Percentiles rank a stretch among this genome's conserved stretches.
These are phyloP conservation scores for Eupeodes latifasciatus DNA, from an alignment of 2,888 invertebrate genomes.

Conservation along the genomic window DNA sequence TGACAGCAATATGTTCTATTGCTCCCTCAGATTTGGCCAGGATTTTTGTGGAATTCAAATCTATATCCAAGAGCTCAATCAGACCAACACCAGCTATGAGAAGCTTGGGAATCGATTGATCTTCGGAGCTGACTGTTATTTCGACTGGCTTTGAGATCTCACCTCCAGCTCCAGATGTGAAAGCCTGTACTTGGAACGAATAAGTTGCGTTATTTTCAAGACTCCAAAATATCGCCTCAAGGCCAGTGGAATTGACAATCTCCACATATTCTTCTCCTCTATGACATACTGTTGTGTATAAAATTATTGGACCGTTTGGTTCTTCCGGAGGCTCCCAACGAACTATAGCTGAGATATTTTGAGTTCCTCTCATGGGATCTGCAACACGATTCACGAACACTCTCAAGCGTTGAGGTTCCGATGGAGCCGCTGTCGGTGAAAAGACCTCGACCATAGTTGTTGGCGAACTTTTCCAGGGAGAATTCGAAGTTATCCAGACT, in stretches of 20 bases:
- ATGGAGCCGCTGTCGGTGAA: constrained; percentile 93
- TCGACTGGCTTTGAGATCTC: constrained; percentile 88
- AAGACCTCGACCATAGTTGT: constrained; percentile 87
- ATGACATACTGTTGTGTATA: constrained; percentile 89
- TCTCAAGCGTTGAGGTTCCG: constrained; percentile 89
- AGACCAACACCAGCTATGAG: constrained; percentile 90
- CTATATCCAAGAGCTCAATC: constrained; percentile 91
- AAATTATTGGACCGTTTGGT: constrained; percentile 90
- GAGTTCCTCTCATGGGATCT: constrained; percentile 78
- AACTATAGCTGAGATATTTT: constrained; percentile 87
- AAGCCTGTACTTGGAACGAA: constrained; percentile 90
- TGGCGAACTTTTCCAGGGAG: constrained; percentile 92
- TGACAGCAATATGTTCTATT: constrained; percentile 88
- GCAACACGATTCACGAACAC: constrained; percentile 88
- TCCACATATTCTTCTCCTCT: constrained; percentile 82
- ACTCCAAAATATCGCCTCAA: constrained; percentile 85
- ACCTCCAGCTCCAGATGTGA: constrained; percentile 91
- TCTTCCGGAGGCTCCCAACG: constrained; percentile 92
- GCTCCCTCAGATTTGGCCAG: constrained; percentile 87
- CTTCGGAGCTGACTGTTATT: constrained; percentile 86
- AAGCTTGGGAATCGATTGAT: constrained; percentile 92
- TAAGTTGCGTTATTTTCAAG: constrained; percentile 88
- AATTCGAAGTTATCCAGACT: constrained; percentile 91
- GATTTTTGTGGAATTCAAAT: constrained; percentile 87
- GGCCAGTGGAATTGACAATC: constrained; percentile 83